Evolutionary conservation across 2,113 vertebrate species (phyloP), one percentile per base, ranked within the genome.

Genomic region (Mustela lutreola): DNA sequence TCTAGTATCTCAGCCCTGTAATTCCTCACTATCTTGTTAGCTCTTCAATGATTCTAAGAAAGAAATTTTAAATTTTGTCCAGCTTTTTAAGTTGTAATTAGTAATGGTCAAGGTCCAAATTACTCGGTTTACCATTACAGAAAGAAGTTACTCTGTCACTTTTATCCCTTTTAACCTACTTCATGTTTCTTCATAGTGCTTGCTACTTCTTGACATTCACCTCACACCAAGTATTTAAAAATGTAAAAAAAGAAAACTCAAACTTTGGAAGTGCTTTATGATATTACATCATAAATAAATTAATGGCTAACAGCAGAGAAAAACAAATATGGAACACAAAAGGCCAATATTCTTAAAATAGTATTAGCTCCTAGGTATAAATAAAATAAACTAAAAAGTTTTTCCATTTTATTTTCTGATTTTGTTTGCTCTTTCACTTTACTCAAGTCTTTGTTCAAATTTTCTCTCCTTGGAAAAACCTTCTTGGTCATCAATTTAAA

Each of bases 321-420:
- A 58, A 81, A 63, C 14, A 93, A 11, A 94, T 12, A 62, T 26
- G 71, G 86, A 86, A 95, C 22, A 26, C 10, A 89, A 92, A 94
- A 89, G 4, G n/a, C 1, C 28, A 94, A 67, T 67, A 89, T 56
- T 21, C 73, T 96, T 89, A 76, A 93, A 75, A 87, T 11, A 65
- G 16, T 58, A 11, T 89, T 16, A 86, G 48, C 16, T 79, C 89
- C 76, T 60, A 90, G 48, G 15, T n/a, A 31, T 45, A 63, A 90
- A 81, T 63, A 81, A 85, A 24, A 53, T 53, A 53, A 53, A 53
- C 15, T 18, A 39, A 76, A 36, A 76, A 3, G 45, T 19, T 63
- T 96, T 94, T 48, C 78, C 10, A 65, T 89, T 89, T 96, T 91
- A 83, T 87, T 95, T 92, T 81, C n/a, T 79, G 86, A 92, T 42